These are phyloP conservation scores for Leptobrachium ailaonicum DNA, from an alignment of 2,113 vertebrate species.

Conservation along the genomic window DNA sequence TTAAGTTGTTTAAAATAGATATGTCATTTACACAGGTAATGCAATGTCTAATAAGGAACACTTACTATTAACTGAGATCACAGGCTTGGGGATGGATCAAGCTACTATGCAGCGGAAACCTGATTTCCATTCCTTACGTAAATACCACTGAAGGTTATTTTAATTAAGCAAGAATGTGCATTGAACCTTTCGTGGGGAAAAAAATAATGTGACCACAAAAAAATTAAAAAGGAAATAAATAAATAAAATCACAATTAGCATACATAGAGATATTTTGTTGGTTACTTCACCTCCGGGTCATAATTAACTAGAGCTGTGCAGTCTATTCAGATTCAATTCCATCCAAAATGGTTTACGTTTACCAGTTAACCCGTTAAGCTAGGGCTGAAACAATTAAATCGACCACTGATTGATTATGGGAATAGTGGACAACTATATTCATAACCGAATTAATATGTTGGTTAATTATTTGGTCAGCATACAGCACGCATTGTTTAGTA, in stretches of 20 bases:
- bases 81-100: slow-evolving; percentile 24
- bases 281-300: slow-evolving; percentile 31
- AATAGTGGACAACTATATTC: too few relatives aligned
- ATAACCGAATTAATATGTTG: too few relatives aligned
- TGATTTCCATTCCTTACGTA: slow-evolving; percentile 23
- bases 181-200: slow-evolving; percentile 11
- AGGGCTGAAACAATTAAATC: too few relatives aligned
- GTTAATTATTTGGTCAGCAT: too few relatives aligned
- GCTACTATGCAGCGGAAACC: slow-evolving; percentile 26
- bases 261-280: slow-evolving; percentile 27
- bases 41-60: slow-evolving; percentile 16
- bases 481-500: too few relatives aligned
- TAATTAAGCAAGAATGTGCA: slow-evolving; percentile 39
- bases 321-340: slow-evolving; percentile 33
- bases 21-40: slow-evolving; percentile 30
- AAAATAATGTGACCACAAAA: slow-evolving; percentile 27
- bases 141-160: slow-evolving; percentile 46
- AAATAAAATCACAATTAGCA: slow-evolving; percentile 23
- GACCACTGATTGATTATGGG: too few relatives aligned
- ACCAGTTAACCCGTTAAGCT: neutral
- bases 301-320: slow-evolving; percentile 33
- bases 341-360: neutral
- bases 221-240: too few relatives aligned
- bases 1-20: slow-evolving; percentile 32
- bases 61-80: slow-evolving; percentile 22